These are phyloP conservation scores for Chelon labrosus DNA, from an alignment of 2,797 vertebrate genomes.

Conservation along the genomic window DNA sequence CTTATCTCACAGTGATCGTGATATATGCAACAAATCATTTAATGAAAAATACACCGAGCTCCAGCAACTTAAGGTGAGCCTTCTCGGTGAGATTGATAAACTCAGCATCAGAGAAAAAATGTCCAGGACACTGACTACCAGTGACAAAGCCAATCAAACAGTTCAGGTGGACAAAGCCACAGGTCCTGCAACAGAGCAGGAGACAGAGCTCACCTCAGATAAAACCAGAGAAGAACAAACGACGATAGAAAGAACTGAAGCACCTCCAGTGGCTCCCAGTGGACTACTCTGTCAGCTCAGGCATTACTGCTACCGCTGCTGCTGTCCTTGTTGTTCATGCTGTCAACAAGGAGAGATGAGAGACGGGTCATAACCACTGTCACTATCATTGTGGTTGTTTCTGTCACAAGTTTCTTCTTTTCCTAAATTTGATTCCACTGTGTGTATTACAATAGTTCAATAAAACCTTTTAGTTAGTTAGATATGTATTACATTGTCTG, in stretches of 20 bases:
- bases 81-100: conserved; percentile 56
- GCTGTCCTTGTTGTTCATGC: conserved; percentile 50
- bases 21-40: conserved; percentile 19
- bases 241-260: conserved; percentile 4
- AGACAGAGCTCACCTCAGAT: background rate
- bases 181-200: background rate
- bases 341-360: conserved; percentile 36
- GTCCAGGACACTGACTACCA: conserved; percentile 11
- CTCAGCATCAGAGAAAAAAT: conserved; percentile 19
- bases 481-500: too few species aligned
- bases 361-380: background rate
- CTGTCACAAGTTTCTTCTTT: background rate
- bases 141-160: conserved; percentile 59
- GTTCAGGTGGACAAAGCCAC: background rate
- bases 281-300: conserved; percentile 56
- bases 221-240: background rate
- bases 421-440: too few species aligned
- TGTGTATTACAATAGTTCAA: too few species aligned
- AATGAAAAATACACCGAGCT: conserved; percentile 62
- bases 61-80: conserved; percentile 40
- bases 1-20: conserved; percentile 10
- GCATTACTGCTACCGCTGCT: conserved; percentile 64
- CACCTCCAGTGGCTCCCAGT: background rate
- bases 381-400: background rate
- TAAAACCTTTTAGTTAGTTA: too few species aligned